Base-by-base conservation (phyloP, 2,888 invertebrate genomes). In the Nebria brevicollis region DNA sequence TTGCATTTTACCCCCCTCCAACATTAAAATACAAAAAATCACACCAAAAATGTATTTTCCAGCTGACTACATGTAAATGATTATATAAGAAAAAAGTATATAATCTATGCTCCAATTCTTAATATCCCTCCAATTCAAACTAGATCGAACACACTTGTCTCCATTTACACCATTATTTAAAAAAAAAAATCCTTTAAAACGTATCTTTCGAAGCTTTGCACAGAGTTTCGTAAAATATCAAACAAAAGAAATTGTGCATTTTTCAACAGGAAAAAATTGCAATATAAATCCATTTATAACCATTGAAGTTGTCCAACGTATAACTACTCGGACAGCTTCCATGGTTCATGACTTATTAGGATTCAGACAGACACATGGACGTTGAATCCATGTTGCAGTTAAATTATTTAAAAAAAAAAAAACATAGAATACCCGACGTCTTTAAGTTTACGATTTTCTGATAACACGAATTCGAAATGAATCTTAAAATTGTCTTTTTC, bases 81-180 rank as follows among this genome's bases (percentile, higher is more conserved):
- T 68, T 68, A 68, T 25, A 68, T 73, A 78, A 65, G 72, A 74
- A 73, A 73, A 73, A 73, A 73, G 15, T 42, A 75, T 74, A 75
- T 74, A 77, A 79, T 81, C 81, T 81, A 81, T 81, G 81, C 81
- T 81, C 72, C 77, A 77, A 75, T 81, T 77, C 65, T 81, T 77
- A 81, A 81, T 81, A 77, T 81, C 81, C 81, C 81, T 81, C 81
- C 81, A 81, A 81, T 75, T 80, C 80, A 80, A 81, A 81, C 81
- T 81, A 81, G 77, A 81, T 77, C 76, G 81, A 81, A 81, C 72
- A 81, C 76, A 81, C 68, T 79, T 78, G 70, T 72, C 81, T 77
- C 81, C 81, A 81, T 81, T 15, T 77, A 81, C 81, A 81, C 81
- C 81, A 81, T 81, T 77, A 72, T 72, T 73, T 34, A 34, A 78